Conservation (phyloP, 2,113 vertebrate genomes). For the Pelmatolapia mariae region DNA sequence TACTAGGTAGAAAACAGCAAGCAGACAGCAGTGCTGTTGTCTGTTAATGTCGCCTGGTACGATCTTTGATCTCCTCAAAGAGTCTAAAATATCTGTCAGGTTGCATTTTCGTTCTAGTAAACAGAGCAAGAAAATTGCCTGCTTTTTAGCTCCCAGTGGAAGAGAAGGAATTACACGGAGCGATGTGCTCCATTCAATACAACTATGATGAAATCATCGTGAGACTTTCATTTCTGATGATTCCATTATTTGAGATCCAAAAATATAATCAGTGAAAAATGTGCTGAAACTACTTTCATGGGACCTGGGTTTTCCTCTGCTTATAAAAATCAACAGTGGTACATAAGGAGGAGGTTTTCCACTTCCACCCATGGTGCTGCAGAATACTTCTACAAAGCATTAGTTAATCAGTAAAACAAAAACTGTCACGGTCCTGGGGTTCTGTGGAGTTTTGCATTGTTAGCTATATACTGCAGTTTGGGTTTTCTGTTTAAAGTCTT, state of each 20-base stretch:
- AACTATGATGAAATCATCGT: slow-evolving; percentile 4
- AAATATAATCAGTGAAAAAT: slow-evolving; percentile 5
- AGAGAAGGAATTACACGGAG: slow-evolving; percentile 14
- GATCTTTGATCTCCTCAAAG: slow-evolving; percentile 50
- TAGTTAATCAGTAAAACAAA: not conserved
- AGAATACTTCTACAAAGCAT: not conserved
- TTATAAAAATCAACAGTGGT: not conserved
- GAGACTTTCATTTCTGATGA: slow-evolving; percentile 3
- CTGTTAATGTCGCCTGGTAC: slow-evolving; percentile 18
- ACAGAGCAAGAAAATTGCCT: slow-evolving; percentile 21
- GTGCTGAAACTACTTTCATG: not conserved
- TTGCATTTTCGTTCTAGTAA: slow-evolving; percentile 34
- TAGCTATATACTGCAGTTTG: not conserved
- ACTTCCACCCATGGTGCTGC: not conserved
- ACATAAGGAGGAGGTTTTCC: not conserved
- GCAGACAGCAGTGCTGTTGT: slow-evolving; percentile 25
- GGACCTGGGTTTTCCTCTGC: not conserved
- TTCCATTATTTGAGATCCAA: slow-evolving; percentile 4
- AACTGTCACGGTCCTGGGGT: fast-evolving
- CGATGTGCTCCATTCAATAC: not conserved
- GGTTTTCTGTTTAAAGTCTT: not conserved
- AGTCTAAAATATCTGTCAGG: slow-evolving; percentile 37
- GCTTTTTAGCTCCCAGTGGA: not conserved
- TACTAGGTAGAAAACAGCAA: not conserved
- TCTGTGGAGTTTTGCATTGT: not conserved